A percentile compares a stretch with the other conserved stretches of the same genome.
Conservation (phyloP, 2,888 invertebrate species). For the Oligia strigilis region DNA sequence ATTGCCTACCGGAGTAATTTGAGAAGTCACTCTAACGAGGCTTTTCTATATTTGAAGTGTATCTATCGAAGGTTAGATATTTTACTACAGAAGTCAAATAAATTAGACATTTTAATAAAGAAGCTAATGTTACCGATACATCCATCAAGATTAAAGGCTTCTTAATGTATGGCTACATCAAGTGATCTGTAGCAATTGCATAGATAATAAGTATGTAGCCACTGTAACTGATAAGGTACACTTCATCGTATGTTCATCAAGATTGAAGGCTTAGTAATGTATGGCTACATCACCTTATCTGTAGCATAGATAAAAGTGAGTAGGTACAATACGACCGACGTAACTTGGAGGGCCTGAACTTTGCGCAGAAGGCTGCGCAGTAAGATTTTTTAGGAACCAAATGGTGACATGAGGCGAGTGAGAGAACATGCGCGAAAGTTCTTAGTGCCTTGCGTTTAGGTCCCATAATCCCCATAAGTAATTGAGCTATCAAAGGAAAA, state of each 20-base stretch:
- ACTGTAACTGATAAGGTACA: not conserved
- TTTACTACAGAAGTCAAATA: not conserved
- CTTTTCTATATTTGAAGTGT: not conserved
- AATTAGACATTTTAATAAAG: slow-evolving; percentile 1
- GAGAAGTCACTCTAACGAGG: slow-evolving; percentile 31
- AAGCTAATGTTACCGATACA: not conserved
- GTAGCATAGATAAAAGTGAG: too few relatives aligned
- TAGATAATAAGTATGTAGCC: not conserved
- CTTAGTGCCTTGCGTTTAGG: too few relatives aligned
- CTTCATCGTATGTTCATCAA: not conserved
- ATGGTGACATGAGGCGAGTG: too few relatives aligned
- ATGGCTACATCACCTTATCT: not conserved
- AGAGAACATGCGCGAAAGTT: too few relatives aligned
- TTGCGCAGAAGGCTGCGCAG: too few relatives aligned
- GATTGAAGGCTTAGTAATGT: not conserved
- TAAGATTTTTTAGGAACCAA: too few relatives aligned
- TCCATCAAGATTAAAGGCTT: not conserved
- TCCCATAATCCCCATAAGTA: too few relatives aligned
- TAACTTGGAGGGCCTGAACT: too few relatives aligned
- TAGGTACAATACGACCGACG: too few relatives aligned
- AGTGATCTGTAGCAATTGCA: not conserved
- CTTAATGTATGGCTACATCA: not conserved
- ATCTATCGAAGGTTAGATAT: not conserved
- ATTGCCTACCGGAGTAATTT: slow-evolving; percentile 46
- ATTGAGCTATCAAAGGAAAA: too few relatives aligned